A percentile compares a stretch with the other conserved stretches of the same genome.
These are phyloP conservation scores for Catamblyrhynchus diadema DNA, from an alignment of 2,797 vertebrate genomes.

Conservation along the genomic window DNA sequence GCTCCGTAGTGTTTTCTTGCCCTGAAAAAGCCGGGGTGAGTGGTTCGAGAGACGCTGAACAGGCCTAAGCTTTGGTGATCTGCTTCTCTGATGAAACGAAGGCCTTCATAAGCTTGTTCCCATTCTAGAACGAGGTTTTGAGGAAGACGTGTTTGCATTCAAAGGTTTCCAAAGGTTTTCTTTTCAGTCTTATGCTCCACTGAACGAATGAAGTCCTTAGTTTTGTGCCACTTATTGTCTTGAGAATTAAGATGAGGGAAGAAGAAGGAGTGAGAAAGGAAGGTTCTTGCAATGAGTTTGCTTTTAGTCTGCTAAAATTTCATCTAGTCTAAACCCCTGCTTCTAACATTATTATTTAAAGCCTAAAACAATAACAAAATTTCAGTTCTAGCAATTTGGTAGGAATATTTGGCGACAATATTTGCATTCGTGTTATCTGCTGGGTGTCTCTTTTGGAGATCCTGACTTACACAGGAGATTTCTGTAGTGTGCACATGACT, in stretches of 20 bases:
- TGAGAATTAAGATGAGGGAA: background rate
- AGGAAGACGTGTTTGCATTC: background rate
- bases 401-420: background rate
- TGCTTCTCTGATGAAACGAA: background rate
- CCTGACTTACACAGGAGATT: background rate
- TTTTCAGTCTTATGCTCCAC: accelerated
- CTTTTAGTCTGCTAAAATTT: background rate
- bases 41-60: background rate
- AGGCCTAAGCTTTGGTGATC: background rate
- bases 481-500: background rate
- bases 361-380: background rate
- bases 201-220: background rate
- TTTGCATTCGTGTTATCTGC: background rate
- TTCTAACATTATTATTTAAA: background rate
- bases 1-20: accelerated
- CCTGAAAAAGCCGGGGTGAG: background rate
- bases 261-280: background rate
- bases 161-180: background rate
- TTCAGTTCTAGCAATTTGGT: background rate
- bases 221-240: background rate
- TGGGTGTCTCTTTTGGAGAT: background rate
- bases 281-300: background rate
- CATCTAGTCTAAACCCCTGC: background rate
- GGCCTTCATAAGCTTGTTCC: background rate
- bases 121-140: background rate